Evolutionary conservation across 2,888 invertebrate genomes (phyloP), one percentile per base, ranked within the genome.

Genomic region (Ichneumon xanthorius): DNA sequence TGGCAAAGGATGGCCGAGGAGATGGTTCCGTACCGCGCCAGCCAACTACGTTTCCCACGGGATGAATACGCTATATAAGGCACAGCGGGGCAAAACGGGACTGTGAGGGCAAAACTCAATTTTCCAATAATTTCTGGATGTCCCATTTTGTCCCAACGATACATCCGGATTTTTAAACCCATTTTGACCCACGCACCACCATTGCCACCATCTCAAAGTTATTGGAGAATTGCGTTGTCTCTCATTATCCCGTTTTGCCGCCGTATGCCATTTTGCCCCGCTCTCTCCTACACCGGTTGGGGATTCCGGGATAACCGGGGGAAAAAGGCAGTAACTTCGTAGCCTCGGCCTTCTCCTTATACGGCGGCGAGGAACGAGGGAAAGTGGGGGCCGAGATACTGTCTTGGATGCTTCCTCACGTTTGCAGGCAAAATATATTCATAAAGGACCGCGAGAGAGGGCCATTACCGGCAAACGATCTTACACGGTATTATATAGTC

Each of bases 391-490:
- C 22, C 5, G 11, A 70, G 72, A 72, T 72, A n/a, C 5, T 45
- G 67, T 14, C 40, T 67, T 14, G 76, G 58, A 70, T 70, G 68
- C 58, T 76, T 63, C 55, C 30, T 61, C 48, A 19, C 58, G 50
- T 37, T 63, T 82, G 16, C 55, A n/a, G 16, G 55, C 55, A 48
- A 72, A 65, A 82, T 78, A 82, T 78, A 82, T 82, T 78, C 77
- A 82, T 82, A 78, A 77, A 78, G 77, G 67, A 45, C 33, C 67
- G 30, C 81, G 63, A 70, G 33, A 30, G 50, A 63, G 78, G 58
- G 72, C 77, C 82, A 72, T 82, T 82, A 82, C 77, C 55, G 77
- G 30, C 48, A 72, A 45, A 67, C 71, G 72, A 72, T 78, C 67
- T 50, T 48, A 70, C 45, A 14, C 58, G 50, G 61, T 78, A 68